A percentile compares a stretch with the other conserved stretches of the same genome.
These are phyloP conservation scores for Chydorus sphaericus DNA, from an alignment of 2,888 invertebrate genomes.

Conservation along the genomic window DNA sequence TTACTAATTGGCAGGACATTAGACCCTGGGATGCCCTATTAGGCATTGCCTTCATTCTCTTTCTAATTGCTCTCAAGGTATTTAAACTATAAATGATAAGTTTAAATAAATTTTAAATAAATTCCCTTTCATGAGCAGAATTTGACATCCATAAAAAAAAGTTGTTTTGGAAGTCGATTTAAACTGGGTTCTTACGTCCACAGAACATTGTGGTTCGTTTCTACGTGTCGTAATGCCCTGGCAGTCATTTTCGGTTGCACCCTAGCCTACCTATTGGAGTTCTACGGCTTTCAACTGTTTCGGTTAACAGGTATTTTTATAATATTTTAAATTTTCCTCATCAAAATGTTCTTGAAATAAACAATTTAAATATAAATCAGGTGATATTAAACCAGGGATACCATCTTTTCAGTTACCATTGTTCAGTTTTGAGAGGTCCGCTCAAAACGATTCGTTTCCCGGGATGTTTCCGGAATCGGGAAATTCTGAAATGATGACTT, in stretches of 20 bases:
- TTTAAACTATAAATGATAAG: too few relatives aligned
- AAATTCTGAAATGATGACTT: neutral
- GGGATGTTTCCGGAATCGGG: too few relatives aligned
- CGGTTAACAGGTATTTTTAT: slow-evolving; percentile 39
- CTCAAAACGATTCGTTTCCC: neutral
- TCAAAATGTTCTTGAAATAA: neutral
- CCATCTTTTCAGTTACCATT: slow-evolving; percentile 3
- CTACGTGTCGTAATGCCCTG: slow-evolving; percentile 60
- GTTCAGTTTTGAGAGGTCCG: neutral
- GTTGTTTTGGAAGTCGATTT: too few relatives aligned
- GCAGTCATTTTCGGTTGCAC: slow-evolving; percentile 53
- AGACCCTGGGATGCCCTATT: slow-evolving; percentile 51
- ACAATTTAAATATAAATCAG: neutral
- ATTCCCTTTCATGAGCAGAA: too few relatives aligned
- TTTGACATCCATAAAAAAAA: neutral
- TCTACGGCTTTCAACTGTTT: slow-evolving; percentile 38
- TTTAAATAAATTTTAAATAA: too few relatives aligned
- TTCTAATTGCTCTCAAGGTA: slow-evolving; percentile 61
- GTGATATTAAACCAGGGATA: neutral
- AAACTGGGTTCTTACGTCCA: too few relatives aligned
- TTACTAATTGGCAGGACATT: slow-evolving; percentile 48
- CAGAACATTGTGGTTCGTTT: slow-evolving; percentile 51
- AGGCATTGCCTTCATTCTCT: slow-evolving; percentile 53
- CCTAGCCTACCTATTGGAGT: slow-evolving; percentile 43
- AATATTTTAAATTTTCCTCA: neutral